Percentiles rank a stretch among this genome's conserved stretches.
Conservation (phyloP, 2,888 invertebrate species). For the Megamerina dolium region DNA sequence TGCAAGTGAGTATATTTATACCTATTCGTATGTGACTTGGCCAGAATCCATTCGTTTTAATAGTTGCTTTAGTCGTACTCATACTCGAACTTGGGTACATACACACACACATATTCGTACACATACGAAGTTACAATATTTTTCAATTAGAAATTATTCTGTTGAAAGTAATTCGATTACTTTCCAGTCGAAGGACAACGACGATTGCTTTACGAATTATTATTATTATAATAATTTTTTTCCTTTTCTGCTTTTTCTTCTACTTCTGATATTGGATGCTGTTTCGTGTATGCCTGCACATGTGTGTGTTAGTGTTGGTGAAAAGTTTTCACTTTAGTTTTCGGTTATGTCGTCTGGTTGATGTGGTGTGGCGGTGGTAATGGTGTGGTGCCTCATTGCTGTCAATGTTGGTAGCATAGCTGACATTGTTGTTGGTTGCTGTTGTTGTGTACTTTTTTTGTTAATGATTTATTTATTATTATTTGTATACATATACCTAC, state of each 20-base stretch:
- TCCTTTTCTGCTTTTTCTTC: background rate
- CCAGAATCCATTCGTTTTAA: conserved; percentile 19
- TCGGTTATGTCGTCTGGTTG: conserved; percentile 1
- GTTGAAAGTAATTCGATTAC: conserved; percentile 52
- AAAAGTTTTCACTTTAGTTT: no score
- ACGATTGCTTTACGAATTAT: conserved; percentile 26
- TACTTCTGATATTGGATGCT: background rate
- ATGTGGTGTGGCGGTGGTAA: background rate
- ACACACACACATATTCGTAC: no score
- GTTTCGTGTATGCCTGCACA: no score
- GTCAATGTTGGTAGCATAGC: no score
- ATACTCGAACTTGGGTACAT: no score
- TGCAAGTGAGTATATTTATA: background rate
- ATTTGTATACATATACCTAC: no score
- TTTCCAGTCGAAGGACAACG: conserved; percentile 50
- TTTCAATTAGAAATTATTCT: conserved; percentile 52
- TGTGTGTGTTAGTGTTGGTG: background rate
- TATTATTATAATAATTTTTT: no score
- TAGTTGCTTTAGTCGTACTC: background rate
- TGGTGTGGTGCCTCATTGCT: background rate
- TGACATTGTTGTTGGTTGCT: no score
- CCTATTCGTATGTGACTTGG: conserved; percentile 4
- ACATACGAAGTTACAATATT: conserved; percentile 49
- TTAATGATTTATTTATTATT: no score
- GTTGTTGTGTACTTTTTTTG: no score